phyloP scores from a whole-genome alignment of 2,888 invertebrate genomes.

The Andrena haemorrhoa region DNA sequence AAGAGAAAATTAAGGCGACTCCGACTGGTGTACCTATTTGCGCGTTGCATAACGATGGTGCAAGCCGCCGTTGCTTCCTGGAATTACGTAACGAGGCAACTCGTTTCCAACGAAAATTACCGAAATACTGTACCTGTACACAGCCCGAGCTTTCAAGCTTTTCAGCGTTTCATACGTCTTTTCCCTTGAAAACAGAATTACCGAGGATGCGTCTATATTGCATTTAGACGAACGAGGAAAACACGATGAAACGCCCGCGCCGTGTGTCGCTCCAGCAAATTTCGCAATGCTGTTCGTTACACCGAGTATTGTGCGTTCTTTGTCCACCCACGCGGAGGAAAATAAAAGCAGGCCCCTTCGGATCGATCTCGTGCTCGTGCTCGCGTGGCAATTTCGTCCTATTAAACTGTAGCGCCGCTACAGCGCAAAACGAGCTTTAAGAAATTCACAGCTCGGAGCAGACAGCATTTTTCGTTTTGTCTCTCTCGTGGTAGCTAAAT shows the following conservation, averaged over 20 bases:
- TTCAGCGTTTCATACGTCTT: not conserved
- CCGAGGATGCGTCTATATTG: too few species aligned
- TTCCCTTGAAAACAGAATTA: slow-evolving; percentile 4
- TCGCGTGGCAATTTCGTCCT: slow-evolving; percentile 6
- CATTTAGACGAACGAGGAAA: not conserved
- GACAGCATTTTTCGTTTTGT: not conserved
- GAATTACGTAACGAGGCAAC: slow-evolving; percentile 6
- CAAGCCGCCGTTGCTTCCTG: slow-evolving; percentile 30
- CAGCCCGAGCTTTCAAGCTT: not conserved
- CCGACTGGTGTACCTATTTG: not conserved
- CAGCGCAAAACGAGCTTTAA: not conserved
- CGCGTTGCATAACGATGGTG: slow-evolving; percentile 45
- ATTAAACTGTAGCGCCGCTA: not conserved
- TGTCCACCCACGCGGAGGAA: slow-evolving; percentile 43
- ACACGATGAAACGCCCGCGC: slow-evolving; percentile 37
- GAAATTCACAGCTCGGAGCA: not conserved
- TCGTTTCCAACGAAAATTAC: slow-evolving; percentile 7
- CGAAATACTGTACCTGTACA: not conserved
- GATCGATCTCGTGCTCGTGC: not conserved
- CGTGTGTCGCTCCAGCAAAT: slow-evolving; percentile 29
- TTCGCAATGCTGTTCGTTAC: slow-evolving; percentile 37
- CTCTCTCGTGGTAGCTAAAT: not conserved
- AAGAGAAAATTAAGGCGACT: slow-evolving; percentile 8
- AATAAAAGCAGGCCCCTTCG: not conserved
- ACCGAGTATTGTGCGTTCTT: slow-evolving; percentile 32